A percentile compares a stretch with the other conserved stretches of the same genome.
These are phyloP conservation scores for Lobophora halterata DNA, from an alignment of 2,888 invertebrate genomes.

Conservation along the genomic window DNA sequence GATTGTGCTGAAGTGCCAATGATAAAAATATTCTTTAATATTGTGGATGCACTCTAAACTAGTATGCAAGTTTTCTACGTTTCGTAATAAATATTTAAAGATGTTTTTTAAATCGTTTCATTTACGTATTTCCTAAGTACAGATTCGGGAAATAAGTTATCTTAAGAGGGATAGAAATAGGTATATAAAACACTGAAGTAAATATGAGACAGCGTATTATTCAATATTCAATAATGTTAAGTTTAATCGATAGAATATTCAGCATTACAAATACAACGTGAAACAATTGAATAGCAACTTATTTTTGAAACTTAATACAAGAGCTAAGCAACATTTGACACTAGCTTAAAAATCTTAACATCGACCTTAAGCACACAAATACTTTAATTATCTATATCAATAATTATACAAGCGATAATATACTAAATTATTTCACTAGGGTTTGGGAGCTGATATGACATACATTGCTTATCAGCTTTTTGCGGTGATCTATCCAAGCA, in stretches of 20 bases:
- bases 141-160: neutral
- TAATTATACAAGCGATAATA: slow-evolving; percentile 30
- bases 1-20: slow-evolving; percentile 44
- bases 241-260: slow-evolving; percentile 76
- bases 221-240: slow-evolving; percentile 75
- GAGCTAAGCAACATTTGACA: slow-evolving; percentile 60
- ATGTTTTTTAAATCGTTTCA: slow-evolving; percentile 27
- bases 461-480: slow-evolving; percentile 44
- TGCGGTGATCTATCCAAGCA: slow-evolving; percentile 45
- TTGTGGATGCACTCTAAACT: slow-evolving; percentile 10
- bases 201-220: slow-evolving; percentile 80
- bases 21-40: slow-evolving; percentile 14
- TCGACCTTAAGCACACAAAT: slow-evolving; percentile 70
- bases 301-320: slow-evolving; percentile 72
- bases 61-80: slow-evolving; percentile 12
- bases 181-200: slow-evolving; percentile 49
- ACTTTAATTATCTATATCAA: slow-evolving; percentile 59
- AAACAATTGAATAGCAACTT: slow-evolving; percentile 76
- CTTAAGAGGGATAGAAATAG: neutral
- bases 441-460: slow-evolving; percentile 46
- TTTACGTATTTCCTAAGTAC: too few relatives aligned
- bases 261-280: slow-evolving; percentile 80
- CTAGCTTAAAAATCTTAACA: slow-evolving; percentile 57
- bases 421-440: slow-evolving; percentile 33
- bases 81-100: slow-evolving; percentile 17